These are phyloP conservation scores for Solea senegalensis DNA, from an alignment of 2,113 vertebrate genomes.

Conservation along the genomic window DNA sequence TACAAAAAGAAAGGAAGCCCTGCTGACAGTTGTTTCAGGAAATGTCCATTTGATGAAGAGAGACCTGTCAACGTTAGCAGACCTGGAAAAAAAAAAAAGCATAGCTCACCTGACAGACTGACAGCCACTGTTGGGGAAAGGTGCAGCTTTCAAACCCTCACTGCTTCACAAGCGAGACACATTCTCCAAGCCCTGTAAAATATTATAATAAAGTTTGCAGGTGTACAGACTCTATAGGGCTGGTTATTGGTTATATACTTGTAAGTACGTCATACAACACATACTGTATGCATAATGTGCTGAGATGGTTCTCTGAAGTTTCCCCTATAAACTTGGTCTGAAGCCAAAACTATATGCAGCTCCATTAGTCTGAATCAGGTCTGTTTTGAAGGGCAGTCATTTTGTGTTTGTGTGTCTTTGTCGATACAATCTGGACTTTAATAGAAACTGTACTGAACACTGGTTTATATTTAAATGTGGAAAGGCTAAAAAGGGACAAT, in stretches of 20 bases:
- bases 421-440: no score
- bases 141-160: conserved; percentile 37
- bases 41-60: conserved; percentile 48
- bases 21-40: conserved; percentile 42
- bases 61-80: conserved; percentile 56
- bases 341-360: background rate
- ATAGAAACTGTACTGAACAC: no score
- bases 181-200: background rate
- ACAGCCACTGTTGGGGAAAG: conserved; percentile 34
- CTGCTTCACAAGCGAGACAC: conserved; percentile 10
- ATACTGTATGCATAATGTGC: background rate
- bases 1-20: conserved; percentile 25
- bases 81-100: conserved; percentile 34
- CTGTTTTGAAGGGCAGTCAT: background rate
- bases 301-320: background rate
- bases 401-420: no score
- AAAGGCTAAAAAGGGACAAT: no score
- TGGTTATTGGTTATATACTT: no score
- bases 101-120: conserved; percentile 42
- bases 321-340: background rate
- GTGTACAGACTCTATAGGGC: no score
- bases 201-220: no score
- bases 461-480: no score
- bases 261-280: no score
- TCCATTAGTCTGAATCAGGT: background rate